phyloP scores from a whole-genome alignment of 2,797 vertebrate species.

The Orestias chungarensis region DNA sequence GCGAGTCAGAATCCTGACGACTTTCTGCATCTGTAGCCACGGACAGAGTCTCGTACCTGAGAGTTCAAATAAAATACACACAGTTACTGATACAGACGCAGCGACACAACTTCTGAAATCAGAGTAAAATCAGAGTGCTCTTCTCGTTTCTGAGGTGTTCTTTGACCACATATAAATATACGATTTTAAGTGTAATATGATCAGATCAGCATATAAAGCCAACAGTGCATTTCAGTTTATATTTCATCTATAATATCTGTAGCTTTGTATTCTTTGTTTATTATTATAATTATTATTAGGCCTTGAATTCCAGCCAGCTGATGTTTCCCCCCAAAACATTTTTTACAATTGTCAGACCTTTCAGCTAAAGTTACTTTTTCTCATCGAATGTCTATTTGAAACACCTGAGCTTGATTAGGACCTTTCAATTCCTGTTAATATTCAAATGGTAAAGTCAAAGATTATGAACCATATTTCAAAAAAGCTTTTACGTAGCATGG shows the following conservation, averaged over 20 bases:
- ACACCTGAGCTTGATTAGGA: neutral
- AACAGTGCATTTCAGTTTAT: neutral
- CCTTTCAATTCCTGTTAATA: conserved; percentile 15
- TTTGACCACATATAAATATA: neutral
- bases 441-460: conserved; percentile 23
- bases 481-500: neutral
- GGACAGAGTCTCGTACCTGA: conserved; percentile 96
- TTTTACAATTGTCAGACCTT: too few species aligned
- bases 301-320: neutral
- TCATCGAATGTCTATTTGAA: neutral
- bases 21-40: conserved; percentile 94
- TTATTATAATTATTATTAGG: neutral
- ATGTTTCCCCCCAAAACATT: neutral
- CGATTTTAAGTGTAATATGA: neutral
- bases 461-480: conserved; percentile 8
- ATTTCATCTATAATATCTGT: neutral
- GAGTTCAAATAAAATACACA: conserved; percentile 14
- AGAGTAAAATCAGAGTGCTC: neutral
- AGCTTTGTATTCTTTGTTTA: neutral
- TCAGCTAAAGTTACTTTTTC: too few species aligned
- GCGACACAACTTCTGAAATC: neutral
- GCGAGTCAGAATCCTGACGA: conserved; percentile 85
- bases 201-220: neutral
- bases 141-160: neutral
- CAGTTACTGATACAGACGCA: neutral